Conservation (phyloP, 2,888 invertebrate species). For the Lochmaea capreae region DNA sequence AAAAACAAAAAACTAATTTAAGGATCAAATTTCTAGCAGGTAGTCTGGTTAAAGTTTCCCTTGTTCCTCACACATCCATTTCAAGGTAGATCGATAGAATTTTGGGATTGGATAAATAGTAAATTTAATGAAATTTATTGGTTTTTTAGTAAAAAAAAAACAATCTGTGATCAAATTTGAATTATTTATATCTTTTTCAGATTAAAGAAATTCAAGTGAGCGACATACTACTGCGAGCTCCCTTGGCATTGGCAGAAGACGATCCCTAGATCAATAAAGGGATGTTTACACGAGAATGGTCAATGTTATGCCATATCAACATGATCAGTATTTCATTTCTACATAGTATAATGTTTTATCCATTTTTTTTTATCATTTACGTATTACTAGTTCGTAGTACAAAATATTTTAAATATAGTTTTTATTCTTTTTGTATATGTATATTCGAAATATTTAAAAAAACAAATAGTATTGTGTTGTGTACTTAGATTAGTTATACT, state of each 20-base stretch:
- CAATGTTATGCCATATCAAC: constrained; percentile 55
- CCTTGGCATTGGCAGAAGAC: constrained; percentile 63
- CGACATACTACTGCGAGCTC: constrained; percentile 62
- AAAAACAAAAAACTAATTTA: too few relatives aligned
- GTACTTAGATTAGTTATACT: constrained; percentile 46
- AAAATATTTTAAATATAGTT: constrained; percentile 50
- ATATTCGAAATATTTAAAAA: constrained; percentile 27
- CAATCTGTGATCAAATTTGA: neutral
- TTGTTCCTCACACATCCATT: neutral
- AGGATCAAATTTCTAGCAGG: neutral
- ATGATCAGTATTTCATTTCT: constrained; percentile 55
- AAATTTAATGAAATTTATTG: constrained; percentile 15
- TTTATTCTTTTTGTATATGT: constrained; percentile 46
- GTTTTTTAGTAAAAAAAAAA: too few relatives aligned
- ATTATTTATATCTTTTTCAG: constrained; percentile 49
- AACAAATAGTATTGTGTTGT: constrained; percentile 49
- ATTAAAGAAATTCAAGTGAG: constrained; percentile 61
- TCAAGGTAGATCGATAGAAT: neutral
- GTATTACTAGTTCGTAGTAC: constrained; percentile 38
- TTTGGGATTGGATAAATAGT: neutral
- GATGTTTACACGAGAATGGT: constrained; percentile 33
- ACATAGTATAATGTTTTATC: constrained; percentile 35
- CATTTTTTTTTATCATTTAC: constrained; percentile 15
- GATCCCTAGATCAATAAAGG: constrained; percentile 46
- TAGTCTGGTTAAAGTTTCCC: neutral